Conservation (phyloP, 2,797 vertebrate genomes). For the Botia kubotai region DNA sequence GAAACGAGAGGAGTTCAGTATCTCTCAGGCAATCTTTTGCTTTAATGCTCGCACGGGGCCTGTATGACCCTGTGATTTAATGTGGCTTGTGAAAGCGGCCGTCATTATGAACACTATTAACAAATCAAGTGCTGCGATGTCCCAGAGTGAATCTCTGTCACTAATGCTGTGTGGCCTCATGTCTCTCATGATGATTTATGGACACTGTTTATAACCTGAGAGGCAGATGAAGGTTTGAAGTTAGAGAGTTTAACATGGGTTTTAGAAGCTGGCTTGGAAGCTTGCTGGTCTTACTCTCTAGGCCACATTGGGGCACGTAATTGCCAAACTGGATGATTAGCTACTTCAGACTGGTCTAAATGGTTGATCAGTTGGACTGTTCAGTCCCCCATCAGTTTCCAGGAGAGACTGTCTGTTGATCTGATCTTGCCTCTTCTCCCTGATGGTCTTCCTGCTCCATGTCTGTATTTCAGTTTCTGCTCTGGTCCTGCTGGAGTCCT, state of each 20-base stretch:
- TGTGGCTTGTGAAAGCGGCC: conserved; percentile 85
- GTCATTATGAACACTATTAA: conserved; percentile 91
- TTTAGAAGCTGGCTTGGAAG: neutral
- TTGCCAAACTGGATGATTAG: neutral
- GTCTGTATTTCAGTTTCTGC: conserved; percentile 34
- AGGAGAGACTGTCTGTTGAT: neutral
- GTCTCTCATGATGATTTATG: conserved; percentile 83
- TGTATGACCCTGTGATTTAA: conserved; percentile 88
- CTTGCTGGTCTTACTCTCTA: neutral
- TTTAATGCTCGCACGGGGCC: conserved; percentile 74
- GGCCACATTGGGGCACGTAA: neutral
- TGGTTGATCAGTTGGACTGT: neutral
- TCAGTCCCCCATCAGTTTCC: neutral
- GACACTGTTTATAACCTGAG: conserved; percentile 85
- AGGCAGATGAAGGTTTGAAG: conserved; percentile 82
- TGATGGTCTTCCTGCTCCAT: conserved; percentile 11
- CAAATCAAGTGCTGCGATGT: conserved; percentile 78
- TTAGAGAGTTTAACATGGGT: conserved; percentile 68
- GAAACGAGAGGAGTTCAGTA: conserved; percentile 68
- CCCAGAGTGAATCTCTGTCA: conserved; percentile 81
- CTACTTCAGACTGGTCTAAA: neutral
- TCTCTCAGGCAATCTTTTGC: conserved; percentile 71
- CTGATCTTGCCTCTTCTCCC: neutral
- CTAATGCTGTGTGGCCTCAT: conserved; percentile 75
- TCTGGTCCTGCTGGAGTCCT: conserved; percentile 48